Percentiles rank a stretch among this genome's conserved stretches.
These are phyloP conservation scores for Mastomys coucha DNA, from an alignment of 2,113 vertebrate genomes.

Conservation along the genomic window DNA sequence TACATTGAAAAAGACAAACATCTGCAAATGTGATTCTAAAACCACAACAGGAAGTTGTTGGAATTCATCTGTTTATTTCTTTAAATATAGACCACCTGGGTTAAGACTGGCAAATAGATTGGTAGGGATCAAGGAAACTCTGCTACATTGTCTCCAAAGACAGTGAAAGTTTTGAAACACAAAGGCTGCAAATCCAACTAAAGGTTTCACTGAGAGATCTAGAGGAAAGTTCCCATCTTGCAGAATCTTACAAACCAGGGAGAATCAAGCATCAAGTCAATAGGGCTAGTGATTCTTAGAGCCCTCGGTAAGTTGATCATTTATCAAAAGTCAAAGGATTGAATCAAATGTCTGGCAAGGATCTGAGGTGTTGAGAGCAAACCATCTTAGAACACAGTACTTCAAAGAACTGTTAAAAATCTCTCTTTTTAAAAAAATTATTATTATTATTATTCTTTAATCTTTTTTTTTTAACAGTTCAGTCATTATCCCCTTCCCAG, in stretches of 20 bases:
- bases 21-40: neutral
- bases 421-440: neutral
- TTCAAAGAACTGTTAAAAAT: neutral
- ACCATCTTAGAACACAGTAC: neutral
- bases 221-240: conserved; percentile 32
- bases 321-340: neutral
- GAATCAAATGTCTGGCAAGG: neutral
- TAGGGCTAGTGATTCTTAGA: neutral
- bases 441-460: too few species aligned
- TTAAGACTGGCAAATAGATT: neutral
- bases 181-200: neutral
- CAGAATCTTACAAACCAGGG: conserved; percentile 44
- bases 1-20: neutral
- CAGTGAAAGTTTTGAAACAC: conserved; percentile 7
- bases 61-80: conserved; percentile 33
- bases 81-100: neutral
- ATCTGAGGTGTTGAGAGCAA: neutral
- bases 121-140: conserved; percentile 25
- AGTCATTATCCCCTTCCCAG: too few species aligned
- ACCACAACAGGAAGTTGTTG: neutral
- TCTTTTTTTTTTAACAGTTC: too few species aligned
- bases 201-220: conserved; percentile 43
- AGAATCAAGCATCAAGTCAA: conserved; percentile 20
- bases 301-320: neutral
- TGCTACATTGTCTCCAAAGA: conserved; percentile 31